These are phyloP conservation scores for Vespertilio murinus DNA, from an alignment of 2,797 vertebrate genomes.

Conservation along the genomic window DNA sequence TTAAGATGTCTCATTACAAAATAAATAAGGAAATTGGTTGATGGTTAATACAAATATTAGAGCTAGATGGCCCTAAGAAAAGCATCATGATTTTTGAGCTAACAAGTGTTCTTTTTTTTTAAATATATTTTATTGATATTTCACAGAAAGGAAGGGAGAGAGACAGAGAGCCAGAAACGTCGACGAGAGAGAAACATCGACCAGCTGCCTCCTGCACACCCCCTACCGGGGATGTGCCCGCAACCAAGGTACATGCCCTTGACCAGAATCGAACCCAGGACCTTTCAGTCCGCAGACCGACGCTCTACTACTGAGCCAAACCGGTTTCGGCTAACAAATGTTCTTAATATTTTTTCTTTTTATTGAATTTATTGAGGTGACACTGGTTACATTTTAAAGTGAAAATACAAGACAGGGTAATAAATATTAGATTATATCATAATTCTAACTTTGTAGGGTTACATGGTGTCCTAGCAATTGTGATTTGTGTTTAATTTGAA, in stretches of 20 bases:
- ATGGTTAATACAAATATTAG: constrained; percentile 30
- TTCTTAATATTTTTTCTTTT: background rate
- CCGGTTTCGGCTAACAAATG: background rate
- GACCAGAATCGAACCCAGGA: too few relatives aligned
- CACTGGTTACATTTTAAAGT: constrained; percentile 6
- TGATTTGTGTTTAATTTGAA: background rate
- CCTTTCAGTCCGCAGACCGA: too few relatives aligned
- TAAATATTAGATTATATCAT: background rate
- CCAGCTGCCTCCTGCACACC: too few relatives aligned
- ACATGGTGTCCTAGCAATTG: background rate
- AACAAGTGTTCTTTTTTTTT: background rate
- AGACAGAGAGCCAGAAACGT: too few relatives aligned
- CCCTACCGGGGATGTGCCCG: too few relatives aligned
- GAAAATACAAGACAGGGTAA: constrained; percentile 29
- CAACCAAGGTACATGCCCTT: too few relatives aligned
- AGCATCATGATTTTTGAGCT: background rate
- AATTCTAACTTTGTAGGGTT: background rate
- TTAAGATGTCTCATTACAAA: constrained; percentile 50
- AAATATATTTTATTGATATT: too few relatives aligned
- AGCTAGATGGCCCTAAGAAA: constrained; percentile 7
- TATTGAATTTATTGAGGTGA: background rate
- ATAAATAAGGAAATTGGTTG: constrained; percentile 10
- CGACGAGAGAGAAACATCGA: too few relatives aligned
- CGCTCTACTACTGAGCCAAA: too few relatives aligned
- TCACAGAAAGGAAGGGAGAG: too few relatives aligned